These are phyloP conservation scores for Hipparchia sbordonii DNA, from an alignment of 2,888 invertebrate species.

Conservation along the genomic window DNA sequence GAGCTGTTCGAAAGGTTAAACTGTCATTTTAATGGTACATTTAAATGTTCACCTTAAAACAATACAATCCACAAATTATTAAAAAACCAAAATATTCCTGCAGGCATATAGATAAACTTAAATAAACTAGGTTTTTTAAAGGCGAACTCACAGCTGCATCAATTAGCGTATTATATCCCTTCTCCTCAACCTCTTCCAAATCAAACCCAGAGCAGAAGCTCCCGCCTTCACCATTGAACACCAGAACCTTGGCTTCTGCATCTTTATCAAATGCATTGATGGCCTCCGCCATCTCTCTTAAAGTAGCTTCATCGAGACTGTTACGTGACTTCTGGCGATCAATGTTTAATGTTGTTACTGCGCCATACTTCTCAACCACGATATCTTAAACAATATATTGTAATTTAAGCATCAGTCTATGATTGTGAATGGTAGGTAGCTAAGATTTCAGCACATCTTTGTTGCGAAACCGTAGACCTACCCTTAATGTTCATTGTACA, in stretches of 20 bases:
- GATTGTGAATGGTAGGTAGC: too few relatives aligned
- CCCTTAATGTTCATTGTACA: too few relatives aligned
- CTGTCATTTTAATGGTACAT: too few relatives aligned
- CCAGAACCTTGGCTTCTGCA: conserved; percentile 85
- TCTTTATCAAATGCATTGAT: conserved; percentile 92
- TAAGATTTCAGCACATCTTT: too few relatives aligned
- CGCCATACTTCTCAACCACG: conserved; percentile 84
- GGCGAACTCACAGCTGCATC: conserved; percentile 67
- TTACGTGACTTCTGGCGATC: conserved; percentile 93
- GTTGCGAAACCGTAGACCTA: too few relatives aligned
- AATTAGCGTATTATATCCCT: conserved; percentile 60
- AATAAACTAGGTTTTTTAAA: not conserved
- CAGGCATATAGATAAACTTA: not conserved
- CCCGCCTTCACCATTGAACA: conserved; percentile 95
- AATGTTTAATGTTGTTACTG: conserved; percentile 91
- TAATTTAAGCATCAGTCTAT: too few relatives aligned
- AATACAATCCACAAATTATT: too few relatives aligned
- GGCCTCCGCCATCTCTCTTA: conserved; percentile 86
- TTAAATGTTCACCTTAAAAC: too few relatives aligned
- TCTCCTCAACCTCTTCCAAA: conserved; percentile 86
- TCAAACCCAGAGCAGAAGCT: conserved; percentile 97
- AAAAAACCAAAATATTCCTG: too few relatives aligned
- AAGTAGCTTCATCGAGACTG: conserved; percentile 88
- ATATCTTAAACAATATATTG: conserved; percentile 59
- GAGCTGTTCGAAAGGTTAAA: too few relatives aligned